These are phyloP conservation scores for Cirrhinus molitorella DNA, from an alignment of 2,797 vertebrate species.

Conservation along the genomic window DNA sequence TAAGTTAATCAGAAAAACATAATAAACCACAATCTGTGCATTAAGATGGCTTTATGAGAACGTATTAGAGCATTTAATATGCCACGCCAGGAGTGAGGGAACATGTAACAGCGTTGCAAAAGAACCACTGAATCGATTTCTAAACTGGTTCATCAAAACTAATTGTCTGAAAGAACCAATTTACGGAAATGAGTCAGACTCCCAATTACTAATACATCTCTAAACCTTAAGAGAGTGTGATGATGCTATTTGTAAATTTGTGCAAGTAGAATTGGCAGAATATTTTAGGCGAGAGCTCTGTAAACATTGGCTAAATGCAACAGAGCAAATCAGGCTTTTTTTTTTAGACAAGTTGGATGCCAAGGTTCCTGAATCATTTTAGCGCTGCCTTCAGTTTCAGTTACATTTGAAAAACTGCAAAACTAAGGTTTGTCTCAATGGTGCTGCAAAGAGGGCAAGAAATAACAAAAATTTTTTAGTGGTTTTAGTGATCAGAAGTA, in stretches of 20 bases:
- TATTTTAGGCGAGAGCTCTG: neutral
- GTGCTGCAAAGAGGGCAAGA: neutral
- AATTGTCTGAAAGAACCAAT: constrained; percentile 18
- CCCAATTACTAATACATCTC: neutral
- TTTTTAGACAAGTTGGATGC: neutral
- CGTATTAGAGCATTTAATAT: neutral
- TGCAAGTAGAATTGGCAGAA: neutral
- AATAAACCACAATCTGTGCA: neutral
- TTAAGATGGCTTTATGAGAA: neutral
- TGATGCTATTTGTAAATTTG: neutral
- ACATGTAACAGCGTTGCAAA: neutral
- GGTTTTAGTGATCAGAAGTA: neutral
- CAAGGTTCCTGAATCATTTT: neutral
- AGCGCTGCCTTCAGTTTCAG: neutral
- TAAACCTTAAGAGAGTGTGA: neutral
- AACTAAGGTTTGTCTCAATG: neutral
- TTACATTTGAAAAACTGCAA: neutral
- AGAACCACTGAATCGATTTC: neutral
- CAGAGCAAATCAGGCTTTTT: neutral
- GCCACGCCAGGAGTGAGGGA: neutral
- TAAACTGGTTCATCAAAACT: neutral
- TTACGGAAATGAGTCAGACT: neutral
- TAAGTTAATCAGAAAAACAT: neutral
- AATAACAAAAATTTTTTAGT: neutral
- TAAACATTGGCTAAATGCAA: neutral